Conservation (phyloP, 1,140 invertebrate species). For the Venturia canescens region DNA sequence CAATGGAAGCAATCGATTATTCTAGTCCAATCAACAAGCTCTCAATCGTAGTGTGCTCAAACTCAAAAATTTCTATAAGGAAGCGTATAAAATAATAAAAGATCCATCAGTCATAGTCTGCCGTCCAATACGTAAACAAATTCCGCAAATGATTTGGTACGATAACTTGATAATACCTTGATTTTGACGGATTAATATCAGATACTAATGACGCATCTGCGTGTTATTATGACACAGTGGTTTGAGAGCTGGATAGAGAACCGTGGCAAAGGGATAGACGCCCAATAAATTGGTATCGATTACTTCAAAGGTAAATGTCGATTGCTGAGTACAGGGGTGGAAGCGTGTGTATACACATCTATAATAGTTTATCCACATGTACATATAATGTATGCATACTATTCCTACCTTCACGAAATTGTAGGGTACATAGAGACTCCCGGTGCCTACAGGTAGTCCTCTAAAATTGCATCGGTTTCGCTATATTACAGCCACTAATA, state of each 20-base stretch:
- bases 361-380: neutral
- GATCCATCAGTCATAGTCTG: too few relatives aligned
- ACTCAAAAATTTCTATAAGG: too few relatives aligned
- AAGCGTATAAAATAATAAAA: too few relatives aligned
- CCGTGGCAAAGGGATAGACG: neutral
- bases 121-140: too few relatives aligned
- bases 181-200: neutral
- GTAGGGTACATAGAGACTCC: constrained; percentile 31
- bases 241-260: neutral
- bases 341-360: constrained; percentile 1
- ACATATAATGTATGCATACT: constrained; percentile 15
- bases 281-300: constrained; percentile 32
- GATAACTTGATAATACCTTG: too few relatives aligned
- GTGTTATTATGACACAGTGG: too few relatives aligned
- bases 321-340: neutral
- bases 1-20: too few relatives aligned
- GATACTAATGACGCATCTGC: too few relatives aligned
- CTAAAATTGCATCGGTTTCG: constrained; percentile 16
- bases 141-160: too few relatives aligned
- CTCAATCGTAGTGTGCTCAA: too few relatives aligned
- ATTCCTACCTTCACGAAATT: constrained; percentile 16
- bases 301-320: constrained; percentile 4
- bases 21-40: too few relatives aligned
- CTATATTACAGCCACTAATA: neutral
- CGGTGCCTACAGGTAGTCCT: constrained; percentile 1